Base-by-base conservation (phyloP, 2,888 invertebrate species). In the Drosophila crucigera region DNA sequence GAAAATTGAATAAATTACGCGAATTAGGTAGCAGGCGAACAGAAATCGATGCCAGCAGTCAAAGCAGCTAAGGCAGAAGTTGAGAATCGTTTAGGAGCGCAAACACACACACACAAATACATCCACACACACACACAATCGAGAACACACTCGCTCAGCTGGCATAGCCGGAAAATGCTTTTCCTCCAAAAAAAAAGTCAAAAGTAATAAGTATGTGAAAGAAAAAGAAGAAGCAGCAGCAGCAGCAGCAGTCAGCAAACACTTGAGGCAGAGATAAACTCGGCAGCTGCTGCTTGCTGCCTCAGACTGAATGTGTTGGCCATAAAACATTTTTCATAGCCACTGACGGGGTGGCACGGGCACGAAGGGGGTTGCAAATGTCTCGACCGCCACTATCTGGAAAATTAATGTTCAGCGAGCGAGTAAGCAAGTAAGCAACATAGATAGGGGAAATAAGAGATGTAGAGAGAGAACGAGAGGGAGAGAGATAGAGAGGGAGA, bases 1-100 rank as follows among this genome's bases (percentile, higher is more conserved):
- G 84, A 90, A 90, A 92, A 90, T 92, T 92, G 91, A 91, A 91
- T 91, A 91, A 92, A 92, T 91, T 91, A 91, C 92, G 90, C 90
- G 91, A 91, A 92, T 89, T 82, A 86, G 67, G 72, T 84, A 92
- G 76, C 89, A 91, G 92, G 91, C 91, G 80, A 82, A 78, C 92
- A 91, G 90, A 60, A 82, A 79, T 62, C 74, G 73, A 67, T 47
- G 74, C 37, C 54, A 58, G 78, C 66, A 71, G 64, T n/a, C 54
- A 50, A 43, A 52, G 67, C 68, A 78, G 87, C 79, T 56, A 73
- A 52, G 60, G 59, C 76, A 80, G 68, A 76, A 68, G 78, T 66
- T 73, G 87, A 84, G 88, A 90, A 78, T 55, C 82, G 77, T 84
- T 89, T 88, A 90, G 89, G 77, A 78, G 73, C 81, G 73, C 61